Base-by-base conservation (phyloP, 2,888 invertebrate genomes). In the Lacanobia oleracea region DNA sequence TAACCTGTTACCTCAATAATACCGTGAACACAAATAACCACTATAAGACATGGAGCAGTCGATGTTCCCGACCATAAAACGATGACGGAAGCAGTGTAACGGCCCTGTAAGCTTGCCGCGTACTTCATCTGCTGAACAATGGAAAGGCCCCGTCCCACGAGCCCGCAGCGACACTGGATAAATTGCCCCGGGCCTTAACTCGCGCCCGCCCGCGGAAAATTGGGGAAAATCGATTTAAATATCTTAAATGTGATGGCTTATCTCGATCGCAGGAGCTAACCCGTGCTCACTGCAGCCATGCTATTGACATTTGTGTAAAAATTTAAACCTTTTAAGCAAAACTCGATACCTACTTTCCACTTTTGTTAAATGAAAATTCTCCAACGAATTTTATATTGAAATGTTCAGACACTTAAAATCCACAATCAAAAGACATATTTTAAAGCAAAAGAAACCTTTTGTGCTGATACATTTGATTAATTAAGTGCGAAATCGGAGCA, bases 191-290 rank as follows among this genome's bases (percentile, higher is more conserved):
- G 87, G 93, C 91, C 91, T 93, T 91, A 90, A 92, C 91, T 92
- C 89, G 94, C 92, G 92, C 94, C 91, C 93, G 91, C 93, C 91
- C 93, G 93, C 93, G 94, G 94, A 94, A 95, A 96, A 96, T 95
- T 94, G 95, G 94, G 93, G 93, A 92, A 95, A 96, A 95, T 96
- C 95, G 95, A 96, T 96, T 96, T 96, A 95, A 95, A 95, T 95
- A 94, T 95, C 95, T 94, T 92, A 90, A 95, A 95, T 95, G 95
- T 94, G 94, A 94, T 89, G 90, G 91, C 93, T 94, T 94, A 95
- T 95, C 95, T 93, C 81, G 93, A 94, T 94, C 90, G 89, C 74
- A 88, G 87, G 87, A 91, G 90, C 91, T 91, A 91, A 91, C 91
- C 90, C 88, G 85, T 86, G 84, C 77, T 88, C 86, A 79, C 81